Conservation (phyloP, 2,113 vertebrate genomes). For the Nothobranchius furzeri region DNA sequence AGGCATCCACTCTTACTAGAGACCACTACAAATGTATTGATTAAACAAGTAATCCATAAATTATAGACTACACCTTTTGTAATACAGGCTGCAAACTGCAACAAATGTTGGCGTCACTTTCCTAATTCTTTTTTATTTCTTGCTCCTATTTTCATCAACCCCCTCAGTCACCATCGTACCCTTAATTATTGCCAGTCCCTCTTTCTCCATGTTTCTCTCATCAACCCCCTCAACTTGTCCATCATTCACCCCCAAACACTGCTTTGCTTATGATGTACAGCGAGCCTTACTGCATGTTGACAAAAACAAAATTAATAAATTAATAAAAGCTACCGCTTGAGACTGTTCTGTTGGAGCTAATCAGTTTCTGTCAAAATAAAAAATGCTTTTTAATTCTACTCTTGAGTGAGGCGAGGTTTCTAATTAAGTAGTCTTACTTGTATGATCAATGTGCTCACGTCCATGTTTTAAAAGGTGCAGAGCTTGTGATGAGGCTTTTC, state of each 20-base stretch:
- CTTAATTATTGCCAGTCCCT: background rate
- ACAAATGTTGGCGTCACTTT: no score
- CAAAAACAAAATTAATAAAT: slow-evolving; percentile 1
- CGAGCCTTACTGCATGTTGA: background rate
- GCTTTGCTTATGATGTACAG: slow-evolving; percentile 1
- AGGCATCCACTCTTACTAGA: no score
- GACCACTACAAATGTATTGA: no score
- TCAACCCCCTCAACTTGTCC: background rate
- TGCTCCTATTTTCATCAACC: background rate
- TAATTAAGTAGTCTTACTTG: background rate
- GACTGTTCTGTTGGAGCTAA: background rate
- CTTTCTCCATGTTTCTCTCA: background rate
- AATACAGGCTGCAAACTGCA: no score
- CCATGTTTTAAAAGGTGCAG: background rate
- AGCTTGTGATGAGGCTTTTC: slow-evolving; percentile 7
- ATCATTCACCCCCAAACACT: slow-evolving; percentile 2
- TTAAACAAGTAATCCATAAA: no score
- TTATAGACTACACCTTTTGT: no score
- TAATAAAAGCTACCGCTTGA: background rate
- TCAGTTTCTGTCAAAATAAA: slow-evolving; percentile 1
- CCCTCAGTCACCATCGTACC: background rate
- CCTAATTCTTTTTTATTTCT: background rate
- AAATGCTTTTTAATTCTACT: slow-evolving; percentile 1
- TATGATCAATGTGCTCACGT: background rate
- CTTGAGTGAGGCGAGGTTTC: background rate